Evolutionary conservation across 1,140 invertebrate genomes (phyloP).

Genomic region (Hypothenemus hampei): DNA sequence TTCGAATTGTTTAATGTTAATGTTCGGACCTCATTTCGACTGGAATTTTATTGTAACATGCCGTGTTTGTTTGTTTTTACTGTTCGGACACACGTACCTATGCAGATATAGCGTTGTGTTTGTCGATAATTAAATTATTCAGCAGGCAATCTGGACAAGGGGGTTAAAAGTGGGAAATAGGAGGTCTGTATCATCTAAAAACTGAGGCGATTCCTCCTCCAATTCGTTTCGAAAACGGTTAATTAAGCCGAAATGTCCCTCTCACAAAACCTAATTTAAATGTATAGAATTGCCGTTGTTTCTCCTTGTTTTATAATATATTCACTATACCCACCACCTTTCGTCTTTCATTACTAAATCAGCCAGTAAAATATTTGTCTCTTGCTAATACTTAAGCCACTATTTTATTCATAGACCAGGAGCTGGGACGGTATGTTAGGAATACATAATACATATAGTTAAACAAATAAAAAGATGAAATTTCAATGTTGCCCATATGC

Average conservation of each 20-base stretch:
- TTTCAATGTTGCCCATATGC: background rate
- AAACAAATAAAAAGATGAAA: background rate
- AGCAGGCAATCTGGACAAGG: conserved; percentile 21
- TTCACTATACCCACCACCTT: too few species aligned
- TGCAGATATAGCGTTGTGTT: too few species aligned
- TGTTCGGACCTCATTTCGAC: background rate
- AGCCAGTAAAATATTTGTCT: conserved; percentile 27
- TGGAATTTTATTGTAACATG: background rate
- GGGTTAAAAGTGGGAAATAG: too few species aligned
- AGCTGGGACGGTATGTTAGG: background rate
- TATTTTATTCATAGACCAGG: conserved; percentile 2
- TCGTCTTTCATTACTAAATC: conserved; percentile 21
- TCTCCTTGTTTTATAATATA: conserved; percentile 7
- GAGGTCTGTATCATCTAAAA: conserved; percentile 4
- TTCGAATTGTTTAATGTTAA: background rate
- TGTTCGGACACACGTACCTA: too few species aligned
- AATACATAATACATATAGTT: background rate
- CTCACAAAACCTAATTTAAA: conserved; percentile 27
- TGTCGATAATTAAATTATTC: conserved; percentile 21
- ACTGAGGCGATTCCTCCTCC: conserved; percentile 1
- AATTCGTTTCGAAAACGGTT: conserved; percentile 17
- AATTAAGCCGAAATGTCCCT: conserved; percentile 22
- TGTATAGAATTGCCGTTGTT: conserved; percentile 24
- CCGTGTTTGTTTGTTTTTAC: background rate
- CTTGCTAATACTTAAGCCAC: conserved; percentile 10